Conservation (phyloP, 2,113 vertebrate species). For the Tupaia chinensis region DNA sequence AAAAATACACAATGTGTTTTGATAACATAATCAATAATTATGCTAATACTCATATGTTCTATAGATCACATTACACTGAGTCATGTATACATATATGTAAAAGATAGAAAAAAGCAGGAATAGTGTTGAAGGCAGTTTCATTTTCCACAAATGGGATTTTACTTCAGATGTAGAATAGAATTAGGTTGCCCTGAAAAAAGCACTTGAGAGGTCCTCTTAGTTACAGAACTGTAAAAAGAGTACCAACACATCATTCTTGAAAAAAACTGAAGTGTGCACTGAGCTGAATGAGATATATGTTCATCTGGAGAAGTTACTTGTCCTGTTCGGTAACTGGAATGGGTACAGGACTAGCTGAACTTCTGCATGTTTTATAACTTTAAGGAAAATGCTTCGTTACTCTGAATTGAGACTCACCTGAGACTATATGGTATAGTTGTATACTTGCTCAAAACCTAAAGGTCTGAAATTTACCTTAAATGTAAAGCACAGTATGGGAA, state of each 20-base stretch:
- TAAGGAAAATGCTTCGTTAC: background rate
- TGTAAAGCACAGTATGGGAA: background rate
- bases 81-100: background rate
- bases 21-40: background rate
- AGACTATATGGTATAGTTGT: background rate
- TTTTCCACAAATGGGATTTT: background rate
- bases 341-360: background rate
- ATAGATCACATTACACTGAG: background rate
- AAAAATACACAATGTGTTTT: slow-evolving; percentile 6
- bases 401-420: background rate
- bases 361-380: background rate
- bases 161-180: background rate
- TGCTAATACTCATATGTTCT: background rate
- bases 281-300: background rate
- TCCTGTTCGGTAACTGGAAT: background rate
- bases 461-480: background rate
- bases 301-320: background rate
- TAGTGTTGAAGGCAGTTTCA: background rate
- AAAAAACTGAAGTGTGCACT: background rate
- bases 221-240: background rate
- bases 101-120: background rate
- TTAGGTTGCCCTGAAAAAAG: background rate
- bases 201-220: background rate
- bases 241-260: background rate
- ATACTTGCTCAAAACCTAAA: background rate